Base-by-base conservation (phyloP, 2,888 invertebrate genomes). In the Limenitis arthemis region DNA sequence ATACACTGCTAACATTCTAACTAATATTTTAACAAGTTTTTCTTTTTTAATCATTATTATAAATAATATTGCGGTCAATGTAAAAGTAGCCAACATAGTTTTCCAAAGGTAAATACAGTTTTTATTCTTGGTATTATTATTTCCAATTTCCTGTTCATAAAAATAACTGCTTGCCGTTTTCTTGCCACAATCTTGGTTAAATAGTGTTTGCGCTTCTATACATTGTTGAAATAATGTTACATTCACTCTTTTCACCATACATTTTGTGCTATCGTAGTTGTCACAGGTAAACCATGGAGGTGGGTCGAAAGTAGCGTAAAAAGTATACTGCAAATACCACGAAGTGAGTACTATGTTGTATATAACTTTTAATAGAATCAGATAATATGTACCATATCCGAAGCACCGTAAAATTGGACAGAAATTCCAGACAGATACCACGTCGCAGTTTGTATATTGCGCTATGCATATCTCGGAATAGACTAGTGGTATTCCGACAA, bases 391-490 rank as follows among this genome's bases (percentile, higher is more conserved):
- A 8, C 72, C 78, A 49, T 74, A 78, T 33, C 81, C 80, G 44
- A 78, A 64, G 39, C 77, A 67, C 8, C 72, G 72, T 30, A 85
- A 73, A 30, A 85, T 57, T 2, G 85, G 85, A 47, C 76, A 78
- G 55, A 72, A 82, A 56, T 84, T 68, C 83, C 83, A 86, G 66
- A 77, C 70, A 9, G 74, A 66, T 44, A 83, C 62, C 20, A 72
- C 62, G 61, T 72, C 67, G 55, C 74, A 72, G 56, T 79, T 81
- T 8, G 80, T 77, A 51, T 84, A 86, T 56, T 85, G 85, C 34
- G 77, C 75, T 43, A 86, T 59, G 62, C 77, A 78, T 59, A 85
- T 75, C 61, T 84, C 82, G 11, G 83, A 81, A 65, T 81, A 84
- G 36, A 79, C 70, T 42, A 84, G 56, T 44, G 85, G 85, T 63